phyloP scores from a whole-genome alignment of 2,888 invertebrate genomes.

The Folsomia manolachei region DNA sequence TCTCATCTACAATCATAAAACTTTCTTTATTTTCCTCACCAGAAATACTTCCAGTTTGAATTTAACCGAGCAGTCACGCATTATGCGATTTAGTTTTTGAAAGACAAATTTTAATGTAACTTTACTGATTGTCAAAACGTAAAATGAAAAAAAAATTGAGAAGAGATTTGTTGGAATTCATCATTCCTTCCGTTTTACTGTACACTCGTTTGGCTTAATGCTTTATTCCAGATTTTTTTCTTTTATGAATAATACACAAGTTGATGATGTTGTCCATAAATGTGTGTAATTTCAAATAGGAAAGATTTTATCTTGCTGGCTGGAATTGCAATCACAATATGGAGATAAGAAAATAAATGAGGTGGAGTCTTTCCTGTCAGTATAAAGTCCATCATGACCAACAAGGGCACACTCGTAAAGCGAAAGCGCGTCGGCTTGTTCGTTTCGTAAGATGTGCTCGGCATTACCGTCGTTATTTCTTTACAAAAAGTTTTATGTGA shows the following conservation, averaged over 20 bases:
- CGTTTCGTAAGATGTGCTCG: too few relatives aligned
- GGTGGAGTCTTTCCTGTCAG: background rate
- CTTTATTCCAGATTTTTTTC: too few relatives aligned
- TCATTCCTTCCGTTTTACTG: background rate
- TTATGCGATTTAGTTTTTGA: too few relatives aligned
- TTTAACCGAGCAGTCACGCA: too few relatives aligned
- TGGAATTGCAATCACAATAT: background rate
- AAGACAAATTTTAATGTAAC: too few relatives aligned
- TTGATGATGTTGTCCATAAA: too few relatives aligned
- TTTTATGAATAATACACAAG: too few relatives aligned
- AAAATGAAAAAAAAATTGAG: background rate
- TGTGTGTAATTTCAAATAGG: too few relatives aligned
- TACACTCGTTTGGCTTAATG: too few relatives aligned
- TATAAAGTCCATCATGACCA: background rate
- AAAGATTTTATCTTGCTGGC: background rate
- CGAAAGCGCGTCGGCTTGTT: background rate
- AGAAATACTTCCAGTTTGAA: too few relatives aligned
- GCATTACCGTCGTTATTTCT: slow-evolving; percentile 12
- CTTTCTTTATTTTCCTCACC: too few relatives aligned
- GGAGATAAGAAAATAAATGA: slow-evolving; percentile 3
- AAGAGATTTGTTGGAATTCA: background rate
- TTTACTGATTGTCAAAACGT: background rate
- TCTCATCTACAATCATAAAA: background rate
- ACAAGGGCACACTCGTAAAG: background rate
- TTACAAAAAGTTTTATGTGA: slow-evolving; percentile 14